Conservation (phyloP, 2,797 vertebrate genomes). For the Rallus crepitans region DNA sequence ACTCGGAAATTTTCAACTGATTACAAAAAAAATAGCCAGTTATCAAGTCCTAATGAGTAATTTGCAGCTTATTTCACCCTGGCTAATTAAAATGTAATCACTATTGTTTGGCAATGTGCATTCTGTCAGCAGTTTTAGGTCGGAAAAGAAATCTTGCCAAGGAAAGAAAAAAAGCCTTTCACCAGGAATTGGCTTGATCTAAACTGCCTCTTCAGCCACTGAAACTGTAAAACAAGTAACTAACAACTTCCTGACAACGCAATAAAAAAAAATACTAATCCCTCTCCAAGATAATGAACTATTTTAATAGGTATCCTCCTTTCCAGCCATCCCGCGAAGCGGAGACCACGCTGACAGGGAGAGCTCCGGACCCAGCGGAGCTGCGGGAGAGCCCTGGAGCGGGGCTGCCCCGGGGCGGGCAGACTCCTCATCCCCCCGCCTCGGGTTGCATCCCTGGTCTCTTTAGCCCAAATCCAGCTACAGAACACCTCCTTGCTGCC, state of each 20-base stretch:
- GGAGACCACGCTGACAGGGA: neutral
- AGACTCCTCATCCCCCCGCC: neutral
- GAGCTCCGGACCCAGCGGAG: neutral
- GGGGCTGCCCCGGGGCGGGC: neutral
- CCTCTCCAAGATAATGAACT: neutral
- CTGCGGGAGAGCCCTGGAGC: neutral
- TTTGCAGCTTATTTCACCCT: slow-evolving; percentile 60
- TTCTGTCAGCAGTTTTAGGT: slow-evolving; percentile 75
- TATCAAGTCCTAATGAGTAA: slow-evolving; percentile 73
- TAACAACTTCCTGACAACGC: slow-evolving; percentile 55
- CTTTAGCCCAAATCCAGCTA: rapidly evolving
- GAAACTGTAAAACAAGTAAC: slow-evolving; percentile 72
- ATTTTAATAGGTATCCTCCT: neutral
- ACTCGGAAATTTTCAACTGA: slow-evolving; percentile 35
- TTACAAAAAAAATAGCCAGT: neutral
- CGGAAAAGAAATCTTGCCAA: slow-evolving; percentile 66
- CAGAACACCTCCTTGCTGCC: neutral
- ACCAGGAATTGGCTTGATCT: slow-evolving; percentile 23
- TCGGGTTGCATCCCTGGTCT: neutral
- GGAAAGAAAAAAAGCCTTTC: slow-evolving; percentile 59
- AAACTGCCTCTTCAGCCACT: slow-evolving; percentile 39
- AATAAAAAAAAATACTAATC: slow-evolving; percentile 14
- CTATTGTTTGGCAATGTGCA: slow-evolving; percentile 59
- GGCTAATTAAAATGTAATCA: slow-evolving; percentile 80
- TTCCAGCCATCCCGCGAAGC: neutral